Evolutionary conservation across 2,797 vertebrate genomes (phyloP), one percentile per base, ranked within the genome.

Genomic region (Cryptoblepharus egeriae): DNA sequence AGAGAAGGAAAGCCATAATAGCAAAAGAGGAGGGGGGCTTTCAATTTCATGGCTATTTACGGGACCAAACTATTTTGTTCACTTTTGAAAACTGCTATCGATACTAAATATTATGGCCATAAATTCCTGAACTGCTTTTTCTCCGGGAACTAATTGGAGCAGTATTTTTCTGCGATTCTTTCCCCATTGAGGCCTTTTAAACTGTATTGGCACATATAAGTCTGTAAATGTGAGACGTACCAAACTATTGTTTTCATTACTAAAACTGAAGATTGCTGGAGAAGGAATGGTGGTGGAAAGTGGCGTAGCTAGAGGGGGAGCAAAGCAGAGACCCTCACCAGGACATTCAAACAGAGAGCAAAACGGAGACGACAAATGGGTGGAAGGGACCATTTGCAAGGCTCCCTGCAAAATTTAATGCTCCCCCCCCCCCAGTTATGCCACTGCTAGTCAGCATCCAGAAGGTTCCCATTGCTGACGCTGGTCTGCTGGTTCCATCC

Each of bases 1-100:
- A 4, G 77, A 84, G 57, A 86, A n/a, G 85, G 84, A 49, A 89
- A 92, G 87, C 91, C 89, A 91, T 91, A 88, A 76, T 13, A 75
- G 58, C 57, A 78, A 64, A 10, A 49, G 61, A 91, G 68, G 81
- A 16, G 52, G 83, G 82, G 15, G 75, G n/a, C 15, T 45, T 57
- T 77, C 49, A 1, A 58, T 55, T 9, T 28, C 6, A 7, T 57
- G 3, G 9, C 80, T 58, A 28, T 74, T 72, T 85, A 18, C 57
- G 74, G 85, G 86, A 93, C 89, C 88, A 89, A 93, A 89, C 76
- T 78, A 1, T 80, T 88, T 26, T 35, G 22, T 63, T 71, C 30
- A 71, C 58, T 30, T 20, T 35, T 12, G 16, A 52, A 55, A 65
- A 70, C 11, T 35, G 2, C 55, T 6, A 3, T 32, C 22, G 16